Evolutionary conservation across 92 coral and sea anemone genomes (phyloP).

Genomic region (Zoanthus solanderi): DNA sequence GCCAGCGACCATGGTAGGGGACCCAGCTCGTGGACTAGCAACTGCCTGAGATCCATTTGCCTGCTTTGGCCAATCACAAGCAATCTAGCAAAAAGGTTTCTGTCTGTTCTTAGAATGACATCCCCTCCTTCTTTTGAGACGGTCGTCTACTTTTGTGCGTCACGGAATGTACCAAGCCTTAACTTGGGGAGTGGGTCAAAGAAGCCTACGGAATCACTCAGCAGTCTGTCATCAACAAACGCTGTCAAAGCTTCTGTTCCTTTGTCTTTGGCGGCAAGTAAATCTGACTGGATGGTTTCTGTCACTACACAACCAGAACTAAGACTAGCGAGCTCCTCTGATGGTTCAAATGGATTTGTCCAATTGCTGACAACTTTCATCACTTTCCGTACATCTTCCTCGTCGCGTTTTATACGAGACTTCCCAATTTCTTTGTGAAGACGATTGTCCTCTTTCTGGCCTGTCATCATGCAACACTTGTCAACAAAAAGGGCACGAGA

Average conservation of each 20-base stretch:
- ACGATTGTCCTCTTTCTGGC: neutral
- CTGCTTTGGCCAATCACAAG: no score
- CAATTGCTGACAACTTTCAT: slow-evolving; percentile 64
- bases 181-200: slow-evolving; percentile 67
- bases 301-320: slow-evolving; percentile 64
- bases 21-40: slow-evolving; percentile 64
- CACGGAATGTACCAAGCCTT: slow-evolving; percentile 68
- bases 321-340: slow-evolving; percentile 64
- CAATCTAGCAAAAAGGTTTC: no score
- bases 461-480: neutral
- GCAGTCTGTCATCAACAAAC: slow-evolving; percentile 57
- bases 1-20: slow-evolving; percentile 77
- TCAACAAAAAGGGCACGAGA: neutral
- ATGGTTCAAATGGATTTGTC: slow-evolving; percentile 67
- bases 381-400: slow-evolving; percentile 34
- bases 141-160: slow-evolving; percentile 35
- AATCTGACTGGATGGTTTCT: slow-evolving; percentile 48
- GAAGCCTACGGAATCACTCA: slow-evolving; percentile 54
- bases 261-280: slow-evolving; percentile 57
- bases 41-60: no score
- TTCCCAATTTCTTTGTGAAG: slow-evolving; percentile 3
- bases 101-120: no score
- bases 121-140: no score
- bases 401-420: neutral
- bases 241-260: slow-evolving; percentile 44